Evolutionary conservation across 1,140 invertebrate genomes (phyloP).

Genomic region (Ridgeia piscesae): DNA sequence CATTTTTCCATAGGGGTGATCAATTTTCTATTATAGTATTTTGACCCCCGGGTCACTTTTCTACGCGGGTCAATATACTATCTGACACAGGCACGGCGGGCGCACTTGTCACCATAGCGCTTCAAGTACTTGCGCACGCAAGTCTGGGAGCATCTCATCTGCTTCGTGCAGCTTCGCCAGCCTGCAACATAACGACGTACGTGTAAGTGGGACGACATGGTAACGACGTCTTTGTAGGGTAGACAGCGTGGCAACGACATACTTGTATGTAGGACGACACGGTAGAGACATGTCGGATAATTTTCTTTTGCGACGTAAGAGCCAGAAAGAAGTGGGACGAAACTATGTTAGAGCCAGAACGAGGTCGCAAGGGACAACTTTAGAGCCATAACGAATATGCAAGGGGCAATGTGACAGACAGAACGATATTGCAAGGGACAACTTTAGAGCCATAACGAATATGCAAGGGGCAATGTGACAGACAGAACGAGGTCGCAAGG

Average conservation of each 20-base stretch:
- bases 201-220: neutral
- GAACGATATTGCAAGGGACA: too few species aligned
- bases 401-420: too few species aligned
- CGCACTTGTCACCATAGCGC: conserved; percentile 26
- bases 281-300: neutral
- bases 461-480: neutral
- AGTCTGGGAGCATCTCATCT: conserved; percentile 30
- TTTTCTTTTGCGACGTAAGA: too few species aligned
- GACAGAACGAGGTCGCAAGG: neutral
- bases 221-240: neutral
- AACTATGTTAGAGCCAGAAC: too few species aligned
- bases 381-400: too few species aligned
- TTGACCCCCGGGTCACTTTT: too few species aligned
- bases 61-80: too few species aligned
- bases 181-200: neutral
- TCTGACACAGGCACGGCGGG: neutral
- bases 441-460: too few species aligned
- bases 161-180: conserved; percentile 30
- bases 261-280: neutral
- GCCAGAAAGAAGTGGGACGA: neutral
- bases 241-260: too few species aligned
- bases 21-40: too few species aligned
- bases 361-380: too few species aligned
- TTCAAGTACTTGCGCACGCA: conserved; percentile 34
- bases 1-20: too few species aligned